Evolutionary conservation across 2,113 vertebrate genomes (phyloP).

Genomic region (Tychaedon coryphoeus): DNA sequence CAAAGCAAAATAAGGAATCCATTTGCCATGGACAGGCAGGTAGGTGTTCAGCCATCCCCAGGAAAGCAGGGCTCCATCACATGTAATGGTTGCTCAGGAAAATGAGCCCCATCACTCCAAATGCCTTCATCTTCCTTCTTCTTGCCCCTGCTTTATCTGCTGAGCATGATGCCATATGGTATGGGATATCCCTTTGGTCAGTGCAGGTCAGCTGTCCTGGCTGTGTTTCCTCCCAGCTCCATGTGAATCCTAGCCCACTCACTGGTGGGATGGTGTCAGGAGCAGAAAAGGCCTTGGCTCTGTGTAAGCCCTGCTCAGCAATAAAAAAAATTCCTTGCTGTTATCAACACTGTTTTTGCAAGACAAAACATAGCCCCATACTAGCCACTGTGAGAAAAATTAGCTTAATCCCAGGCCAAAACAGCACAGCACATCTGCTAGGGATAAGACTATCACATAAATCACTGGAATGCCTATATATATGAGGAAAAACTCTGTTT

Average conservation of each 20-base stretch:
- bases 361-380: neutral
- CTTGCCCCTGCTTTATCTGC: neutral
- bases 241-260: neutral
- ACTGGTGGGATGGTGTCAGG: neutral
- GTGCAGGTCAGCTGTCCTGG: neutral
- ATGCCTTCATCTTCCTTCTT: fast-evolving
- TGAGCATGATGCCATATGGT: neutral
- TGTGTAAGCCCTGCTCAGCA: neutral
- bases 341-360: neutral
- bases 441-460: neutral
- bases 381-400: neutral
- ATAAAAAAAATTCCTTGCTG: neutral
- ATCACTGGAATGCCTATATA: neutral
- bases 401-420: neutral
- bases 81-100: neutral
- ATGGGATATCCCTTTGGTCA: neutral
- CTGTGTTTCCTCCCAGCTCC: neutral
- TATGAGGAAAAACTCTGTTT: neutral
- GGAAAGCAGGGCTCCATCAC: neutral
- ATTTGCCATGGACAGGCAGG: neutral
- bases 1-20: neutral
- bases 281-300: neutral
- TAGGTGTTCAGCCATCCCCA: neutral
- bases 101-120: neutral
- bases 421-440: neutral